These are phyloP conservation scores for Nymphalis urticae DNA, from an alignment of 2,888 invertebrate species.

Conservation along the genomic window DNA sequence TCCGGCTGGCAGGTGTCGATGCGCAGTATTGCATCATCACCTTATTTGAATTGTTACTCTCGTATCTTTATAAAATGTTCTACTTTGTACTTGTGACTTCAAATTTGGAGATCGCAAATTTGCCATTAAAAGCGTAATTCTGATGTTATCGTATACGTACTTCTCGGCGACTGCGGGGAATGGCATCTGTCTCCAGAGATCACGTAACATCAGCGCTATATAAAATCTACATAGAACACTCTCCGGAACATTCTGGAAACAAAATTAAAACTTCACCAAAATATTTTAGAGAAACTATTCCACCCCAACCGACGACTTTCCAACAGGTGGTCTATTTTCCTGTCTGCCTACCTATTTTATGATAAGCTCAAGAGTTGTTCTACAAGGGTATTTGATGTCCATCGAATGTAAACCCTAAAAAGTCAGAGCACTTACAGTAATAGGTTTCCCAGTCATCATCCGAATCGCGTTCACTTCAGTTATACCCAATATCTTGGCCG, in stretches of 20 bases:
- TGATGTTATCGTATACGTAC: slow-evolving; percentile 46
- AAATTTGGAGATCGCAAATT: no score
- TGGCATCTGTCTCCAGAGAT: slow-evolving; percentile 86
- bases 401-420: no score
- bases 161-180: slow-evolving; percentile 86
- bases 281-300: no score
- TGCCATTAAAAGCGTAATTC: background rate
- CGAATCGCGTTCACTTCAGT: slow-evolving; percentile 87
- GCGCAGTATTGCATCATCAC: background rate
- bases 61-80: no score
- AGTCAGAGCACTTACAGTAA: slow-evolving; percentile 71
- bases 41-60: no score
- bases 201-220: slow-evolving; percentile 91
- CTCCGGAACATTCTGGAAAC: slow-evolving; percentile 80
- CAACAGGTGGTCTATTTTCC: no score
- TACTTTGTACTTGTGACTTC: no score
- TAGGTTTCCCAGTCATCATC: slow-evolving; percentile 85
- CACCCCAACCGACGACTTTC: no score
- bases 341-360: no score
- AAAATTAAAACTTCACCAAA: background rate
- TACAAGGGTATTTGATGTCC: no score
- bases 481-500: slow-evolving; percentile 88
- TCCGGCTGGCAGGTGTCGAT: background rate
- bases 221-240: slow-evolving; percentile 89
- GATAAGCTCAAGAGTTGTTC: no score